A percentile compares a stretch with the other conserved stretches of the same genome.
Evolutionary conservation across 2,797 vertebrate species (phyloP).

Genomic region (Heliangelus exortis): DNA sequence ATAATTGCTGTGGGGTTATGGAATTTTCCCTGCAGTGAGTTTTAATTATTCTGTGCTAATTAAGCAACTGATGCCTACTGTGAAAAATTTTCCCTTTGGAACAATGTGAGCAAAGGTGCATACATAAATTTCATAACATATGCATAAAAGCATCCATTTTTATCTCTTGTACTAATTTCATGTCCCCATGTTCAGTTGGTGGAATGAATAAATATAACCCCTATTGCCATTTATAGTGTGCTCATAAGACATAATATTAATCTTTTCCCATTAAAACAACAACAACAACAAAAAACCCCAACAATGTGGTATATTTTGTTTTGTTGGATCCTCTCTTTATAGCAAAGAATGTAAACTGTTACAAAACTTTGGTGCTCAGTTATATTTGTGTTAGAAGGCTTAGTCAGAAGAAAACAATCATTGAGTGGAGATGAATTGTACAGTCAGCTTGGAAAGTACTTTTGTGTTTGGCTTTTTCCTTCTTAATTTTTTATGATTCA

Average conservation of each 20-base stretch:
- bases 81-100: constrained; percentile 71
- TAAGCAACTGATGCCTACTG: constrained; percentile 69
- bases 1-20: constrained; percentile 45
- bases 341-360: neutral
- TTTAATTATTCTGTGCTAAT: constrained; percentile 77
- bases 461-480: neutral
- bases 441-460: neutral
- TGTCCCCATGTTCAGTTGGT: neutral
- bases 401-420: neutral
- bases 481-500: neutral
- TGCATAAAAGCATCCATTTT: constrained; percentile 67
- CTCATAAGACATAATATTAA: constrained; percentile 11
- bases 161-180: constrained; percentile 63
- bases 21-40: constrained; percentile 69
- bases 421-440: neutral
- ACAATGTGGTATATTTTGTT: neutral
- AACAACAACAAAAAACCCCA: too few relatives aligned
- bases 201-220: constrained; percentile 47
- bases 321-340: neutral
- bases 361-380: neutral
- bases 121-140: constrained; percentile 69
- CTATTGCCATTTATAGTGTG: neutral
- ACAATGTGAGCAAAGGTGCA: constrained; percentile 66
- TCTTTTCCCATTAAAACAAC: neutral
- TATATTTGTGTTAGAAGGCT: neutral